Conservation (phyloP, 2,888 invertebrate genomes). For the Yponomeuta cagnagella region DNA sequence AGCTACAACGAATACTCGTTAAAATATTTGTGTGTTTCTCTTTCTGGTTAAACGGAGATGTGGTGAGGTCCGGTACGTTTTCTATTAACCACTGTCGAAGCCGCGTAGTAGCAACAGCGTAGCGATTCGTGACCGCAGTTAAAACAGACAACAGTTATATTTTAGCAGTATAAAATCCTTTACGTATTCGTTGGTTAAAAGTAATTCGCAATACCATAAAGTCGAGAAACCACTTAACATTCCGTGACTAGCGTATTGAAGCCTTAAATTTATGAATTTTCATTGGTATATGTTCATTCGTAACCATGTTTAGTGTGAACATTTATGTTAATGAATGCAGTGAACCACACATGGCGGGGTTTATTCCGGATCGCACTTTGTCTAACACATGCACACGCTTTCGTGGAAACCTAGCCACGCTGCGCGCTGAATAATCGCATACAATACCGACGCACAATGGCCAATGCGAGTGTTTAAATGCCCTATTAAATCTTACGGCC, state of each 20-base stretch:
- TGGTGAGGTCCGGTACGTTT: neutral
- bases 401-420: conserved; percentile 64
- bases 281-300: conserved; percentile 5
- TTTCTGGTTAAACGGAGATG: neutral
- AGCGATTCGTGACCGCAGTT: neutral
- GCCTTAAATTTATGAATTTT: conserved; percentile 7
- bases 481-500: conserved; percentile 74
- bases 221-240: neutral
- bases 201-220: conserved; percentile 4
- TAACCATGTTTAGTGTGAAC: conserved; percentile 20
- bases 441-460: conserved; percentile 70
- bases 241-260: neutral
- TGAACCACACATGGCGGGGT: conserved; percentile 46
- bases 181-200: neutral
- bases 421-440: conserved; percentile 69
- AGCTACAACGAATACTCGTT: too few species aligned
- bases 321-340: conserved; percentile 37
- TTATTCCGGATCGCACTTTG: conserved; percentile 44
- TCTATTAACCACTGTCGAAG: neutral
- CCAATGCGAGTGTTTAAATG: conserved; percentile 75
- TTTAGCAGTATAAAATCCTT: neutral
- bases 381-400: conserved; percentile 53
- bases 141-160: neutral
- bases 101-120: neutral
- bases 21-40: neutral